Base-by-base conservation (phyloP, 2,113 vertebrate species). In the Scatophagus argus region DNA sequence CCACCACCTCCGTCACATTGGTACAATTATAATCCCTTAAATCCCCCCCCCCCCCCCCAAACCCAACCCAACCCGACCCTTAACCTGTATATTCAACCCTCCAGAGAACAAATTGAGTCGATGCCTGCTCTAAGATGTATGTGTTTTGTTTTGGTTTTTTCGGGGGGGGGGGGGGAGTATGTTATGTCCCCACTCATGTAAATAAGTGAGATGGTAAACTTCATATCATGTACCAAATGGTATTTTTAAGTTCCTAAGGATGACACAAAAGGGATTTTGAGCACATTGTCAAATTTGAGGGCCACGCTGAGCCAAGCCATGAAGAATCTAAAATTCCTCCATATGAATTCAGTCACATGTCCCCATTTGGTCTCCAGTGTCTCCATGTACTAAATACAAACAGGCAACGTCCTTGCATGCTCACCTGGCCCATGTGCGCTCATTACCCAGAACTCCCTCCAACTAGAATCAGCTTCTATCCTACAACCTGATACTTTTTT, bases 401-500 rank as follows among this genome's bases (percentile, higher is more conserved):
- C 25, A 38, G 4, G 8, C 62, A 59, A 21, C 61, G 17, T 54
- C 34, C 23, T 9, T 13, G n/a, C 39, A 10, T 1, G n/a, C 16
- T 65, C 32, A 8, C 27, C 46, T 8, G 31, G 60, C 77, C 82
- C 66, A 64, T 13, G 0, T 59, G 21, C 56, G 25, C 51, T 69
- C 55, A 44, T 6, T 6, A 51, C 34, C 69, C 9, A 9, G 44
- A 67, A 16, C 0, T n/a, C 44, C 77, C 25, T 47, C 63, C 64
- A 23, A 55, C 46, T 77, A 66, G 68, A 87, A 82, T 72, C 79
- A 43, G 56, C 73, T 77, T 80, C 77, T 77, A 47, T 82, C 86
- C 85, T 91, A 79, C 83, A 90, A 88, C 87, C 85, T 72, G 87
- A 80, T 76, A 59, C 25, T 13, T 59, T 64, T 52, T 63, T 46